Conservation (phyloP, 2,113 vertebrate genomes). For the Saguinus midas region DNA sequence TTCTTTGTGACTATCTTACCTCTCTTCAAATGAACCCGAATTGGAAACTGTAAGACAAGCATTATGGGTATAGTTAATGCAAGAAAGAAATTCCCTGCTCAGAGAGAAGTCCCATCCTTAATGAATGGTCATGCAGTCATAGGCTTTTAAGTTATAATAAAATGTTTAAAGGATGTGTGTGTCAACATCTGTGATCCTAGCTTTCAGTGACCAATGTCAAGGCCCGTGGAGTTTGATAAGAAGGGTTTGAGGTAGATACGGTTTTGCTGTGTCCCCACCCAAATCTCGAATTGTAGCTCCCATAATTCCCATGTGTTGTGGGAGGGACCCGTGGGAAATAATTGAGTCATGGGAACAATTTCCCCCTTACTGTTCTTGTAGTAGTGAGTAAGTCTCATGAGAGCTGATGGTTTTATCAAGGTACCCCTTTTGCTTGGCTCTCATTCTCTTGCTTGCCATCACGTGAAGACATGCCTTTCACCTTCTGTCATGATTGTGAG, state of each 20-base stretch:
- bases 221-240: neutral
- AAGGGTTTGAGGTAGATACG: neutral
- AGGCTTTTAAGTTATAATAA: neutral
- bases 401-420: too few species aligned
- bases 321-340: too few species aligned
- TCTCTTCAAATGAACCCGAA: neutral
- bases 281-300: too few species aligned
- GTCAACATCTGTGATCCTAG: fast-evolving
- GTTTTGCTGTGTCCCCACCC: too few species aligned
- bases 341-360: too few species aligned
- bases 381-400: too few species aligned
- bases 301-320: too few species aligned
- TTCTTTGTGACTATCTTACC: neutral
- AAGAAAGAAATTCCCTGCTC: neutral
- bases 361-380: too few species aligned
- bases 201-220: neutral
- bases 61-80: neutral
- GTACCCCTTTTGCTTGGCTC: too few species aligned
- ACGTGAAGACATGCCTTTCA: too few species aligned
- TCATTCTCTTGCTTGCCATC: too few species aligned
- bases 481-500: too few species aligned
- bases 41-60: neutral
- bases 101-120: neutral
- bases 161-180: neutral
- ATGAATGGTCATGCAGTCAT: fast-evolving